Evolutionary conservation across 2,797 vertebrate genomes (phyloP), one percentile per base, ranked within the genome.

Genomic region (Carapus acus): DNA sequence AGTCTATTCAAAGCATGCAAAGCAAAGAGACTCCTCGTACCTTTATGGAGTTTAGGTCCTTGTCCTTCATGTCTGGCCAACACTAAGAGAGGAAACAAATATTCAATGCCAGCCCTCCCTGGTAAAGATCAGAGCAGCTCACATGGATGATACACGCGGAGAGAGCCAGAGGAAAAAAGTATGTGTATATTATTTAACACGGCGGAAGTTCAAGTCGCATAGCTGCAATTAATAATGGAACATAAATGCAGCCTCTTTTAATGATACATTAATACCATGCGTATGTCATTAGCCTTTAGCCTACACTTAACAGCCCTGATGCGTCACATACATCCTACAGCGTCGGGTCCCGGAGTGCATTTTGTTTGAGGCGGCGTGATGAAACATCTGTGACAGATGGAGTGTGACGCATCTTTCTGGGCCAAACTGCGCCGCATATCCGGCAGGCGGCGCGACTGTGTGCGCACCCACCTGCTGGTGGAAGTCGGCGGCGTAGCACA

Each of bases 21-120:
- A 27, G 62, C 40, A 7, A 54, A 69, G 14, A 60, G 42, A 46
- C 14, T 23, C 12, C 11, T n/a, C 27, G 0, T 92, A 98, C 95
- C 93, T 87, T 91, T 83, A 97, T 90, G 72, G 85, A 84, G 61
- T 43, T 79, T 55, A 93, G 74, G 73, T 92, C 85, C 57, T 89
- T 43, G 20, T 78, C 74, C 39, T 71, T 88, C 72, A 81, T 86
- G 66, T 73, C 81, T 21, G 90, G 89, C 82, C 76, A 87, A 62
- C 87, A 89, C 89, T 91, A 72, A 81, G 58, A 84, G 31, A 85
- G 54, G 58, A 62, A 45, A 82, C 77, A 64, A 78, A 85, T 79
- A 84, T 79, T 80, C 49, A 86, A 56, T 7, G 39, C 67, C 68
- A 73, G 43, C 49, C 47, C 67, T 29, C 48, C 38, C 15, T n/a